A percentile compares a stretch with the other conserved stretches of the same genome.
phyloP scores from a whole-genome alignment of 2,888 invertebrate species.

The Carabus problematicus region DNA sequence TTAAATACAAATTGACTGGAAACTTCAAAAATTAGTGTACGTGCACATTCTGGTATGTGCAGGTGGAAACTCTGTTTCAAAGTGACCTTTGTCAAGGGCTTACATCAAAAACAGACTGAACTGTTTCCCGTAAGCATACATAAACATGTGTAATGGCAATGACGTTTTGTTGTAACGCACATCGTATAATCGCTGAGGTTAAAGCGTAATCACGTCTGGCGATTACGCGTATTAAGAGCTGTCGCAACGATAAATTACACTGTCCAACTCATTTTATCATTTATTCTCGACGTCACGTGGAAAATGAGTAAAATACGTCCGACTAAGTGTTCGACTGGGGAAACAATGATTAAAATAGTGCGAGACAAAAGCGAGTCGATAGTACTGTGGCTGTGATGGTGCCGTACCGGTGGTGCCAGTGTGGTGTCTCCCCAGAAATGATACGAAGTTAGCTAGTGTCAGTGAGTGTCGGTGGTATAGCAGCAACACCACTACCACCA shows the following conservation, averaged over 20 bases:
- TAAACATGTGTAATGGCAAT: too few species aligned
- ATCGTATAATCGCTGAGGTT: conserved; percentile 14
- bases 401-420: background rate
- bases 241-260: conserved; percentile 29
- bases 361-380: too few species aligned
- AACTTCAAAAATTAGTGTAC: too few species aligned
- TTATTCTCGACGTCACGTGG: conserved; percentile 7
- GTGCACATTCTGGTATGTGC: too few species aligned
- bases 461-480: background rate
- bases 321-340: too few species aligned
- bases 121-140: too few species aligned
- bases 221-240: conserved; percentile 19
- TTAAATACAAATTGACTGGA: too few species aligned
- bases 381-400: too few species aligned
- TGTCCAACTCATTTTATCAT: conserved; percentile 27
- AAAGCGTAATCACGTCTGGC: conserved; percentile 17
- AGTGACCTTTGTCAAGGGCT: background rate
- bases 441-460: background rate
- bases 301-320: too few species aligned
- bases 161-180: background rate
- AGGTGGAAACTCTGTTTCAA: background rate
- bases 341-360: too few species aligned
- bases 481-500: background rate
- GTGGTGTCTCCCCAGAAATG: conserved; percentile 1
- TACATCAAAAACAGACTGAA: too few species aligned